These are phyloP conservation scores for Siphonodentalium dalli DNA, from an alignment of 2,888 invertebrate genomes.

Conservation along the genomic window DNA sequence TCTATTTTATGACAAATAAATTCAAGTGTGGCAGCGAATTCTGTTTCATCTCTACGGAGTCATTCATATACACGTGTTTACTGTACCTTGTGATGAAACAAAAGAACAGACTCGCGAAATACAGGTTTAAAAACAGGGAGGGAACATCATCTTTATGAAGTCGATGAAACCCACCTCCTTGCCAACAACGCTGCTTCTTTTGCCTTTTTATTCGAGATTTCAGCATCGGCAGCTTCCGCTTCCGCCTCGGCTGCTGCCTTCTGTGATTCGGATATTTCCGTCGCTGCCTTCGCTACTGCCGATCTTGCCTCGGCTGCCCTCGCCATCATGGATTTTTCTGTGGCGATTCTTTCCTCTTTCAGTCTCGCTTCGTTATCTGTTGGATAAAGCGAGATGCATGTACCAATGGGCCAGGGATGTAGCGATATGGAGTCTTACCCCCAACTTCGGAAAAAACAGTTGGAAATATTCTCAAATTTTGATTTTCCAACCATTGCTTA, in stretches of 20 bases:
- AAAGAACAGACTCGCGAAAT: background rate
- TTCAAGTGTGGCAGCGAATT: too few species aligned
- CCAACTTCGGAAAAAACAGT: too few species aligned
- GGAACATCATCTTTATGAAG: too few species aligned
- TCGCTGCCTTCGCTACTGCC: conserved; percentile 33
- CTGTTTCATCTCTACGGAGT: too few species aligned
- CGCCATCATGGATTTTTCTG: conserved; percentile 34
- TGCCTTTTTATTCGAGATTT: conserved; percentile 34
- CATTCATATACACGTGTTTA: too few species aligned
- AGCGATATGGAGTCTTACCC: too few species aligned
- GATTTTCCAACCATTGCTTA: too few species aligned
- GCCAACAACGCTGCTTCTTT: conserved; percentile 30
- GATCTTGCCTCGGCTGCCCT: conserved; percentile 41
- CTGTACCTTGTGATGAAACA: conserved; percentile 12
- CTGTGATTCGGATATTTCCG: conserved; percentile 34
- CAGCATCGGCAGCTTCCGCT: conserved; percentile 36
- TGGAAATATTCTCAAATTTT: too few species aligned
- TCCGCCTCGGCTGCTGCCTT: conserved; percentile 35
- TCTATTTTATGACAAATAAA: too few species aligned
- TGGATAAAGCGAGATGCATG: background rate
- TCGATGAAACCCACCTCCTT: too few species aligned
- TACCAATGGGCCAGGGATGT: background rate
- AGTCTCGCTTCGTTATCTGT: conserved; percentile 30
- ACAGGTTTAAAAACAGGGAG: background rate
- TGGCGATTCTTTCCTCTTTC: conserved; percentile 33